Base-by-base conservation (phyloP, 2,797 vertebrate species). In the Dendrocincla fuliginosa region DNA sequence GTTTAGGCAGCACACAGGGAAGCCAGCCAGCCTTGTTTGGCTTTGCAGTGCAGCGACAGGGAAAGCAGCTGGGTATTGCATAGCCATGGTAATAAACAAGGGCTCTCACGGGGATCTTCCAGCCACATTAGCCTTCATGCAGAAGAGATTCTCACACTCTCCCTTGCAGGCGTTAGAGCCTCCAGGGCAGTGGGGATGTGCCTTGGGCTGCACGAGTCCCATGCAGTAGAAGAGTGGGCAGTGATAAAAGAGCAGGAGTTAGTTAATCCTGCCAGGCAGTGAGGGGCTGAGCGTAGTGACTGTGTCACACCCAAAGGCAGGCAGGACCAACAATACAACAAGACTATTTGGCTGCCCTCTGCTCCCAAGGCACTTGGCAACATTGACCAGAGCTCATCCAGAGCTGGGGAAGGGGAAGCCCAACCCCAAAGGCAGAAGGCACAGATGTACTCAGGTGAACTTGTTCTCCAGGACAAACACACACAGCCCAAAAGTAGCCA, bases 31-130 rank as follows among this genome's bases (percentile, higher is more conserved):
- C 83, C 93, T 24, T 11, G 50, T 12, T 46, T 50, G 87, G 91
- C 91, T 95, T 56, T 80, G 87, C 27, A 4, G 76, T 78, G 93
- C 78, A n/a, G 68, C 0, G 77, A 59, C 82, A 56, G 84, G 80
- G 73, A 37, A 89, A 86, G 86, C 90, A 80, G 91, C 86, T 65
- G 85, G 90, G 65, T 41, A 23, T 41, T 81, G 73, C 93, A 89
- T 13, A 83, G 22, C 91, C 93, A 49, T 18, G 82, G 94, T 6
- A 87, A 92, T 77, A 78, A 93, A 82, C 87, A 71, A 80, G 92
- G 79, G 16, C 93, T 95, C 89, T 92, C 93, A 87, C 10, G 70
- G 91, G 90, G 91, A 93, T 95, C 91, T 91, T n/a, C 80, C 91
- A 69, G 4, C 80, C 91, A 78, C 95, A 24, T 65, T 46, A 71